phyloP scores from a whole-genome alignment of 1,140 invertebrate genomes.

The Sminthurides bifidus region DNA sequence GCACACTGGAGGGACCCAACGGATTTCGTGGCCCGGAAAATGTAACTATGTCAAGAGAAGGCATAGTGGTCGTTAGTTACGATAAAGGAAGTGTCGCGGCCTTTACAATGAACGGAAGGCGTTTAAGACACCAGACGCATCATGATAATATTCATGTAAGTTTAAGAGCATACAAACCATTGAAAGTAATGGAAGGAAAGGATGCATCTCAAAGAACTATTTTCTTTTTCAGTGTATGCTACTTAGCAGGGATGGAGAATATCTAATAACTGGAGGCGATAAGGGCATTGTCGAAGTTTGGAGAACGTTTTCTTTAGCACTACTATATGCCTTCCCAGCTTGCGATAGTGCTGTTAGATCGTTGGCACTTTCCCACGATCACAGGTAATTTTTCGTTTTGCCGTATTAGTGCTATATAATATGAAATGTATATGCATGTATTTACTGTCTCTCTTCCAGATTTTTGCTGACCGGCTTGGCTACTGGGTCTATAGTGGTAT shows the following conservation, averaged over 20 bases:
- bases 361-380: constrained; percentile 88
- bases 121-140: constrained; percentile 74
- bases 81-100: constrained; percentile 82
- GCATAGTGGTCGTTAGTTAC: constrained; percentile 89
- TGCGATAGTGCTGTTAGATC: constrained; percentile 88
- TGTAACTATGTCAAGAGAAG: constrained; percentile 86
- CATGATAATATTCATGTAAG: constrained; percentile 87
- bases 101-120: constrained; percentile 82
- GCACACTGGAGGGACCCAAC: constrained; percentile 69
- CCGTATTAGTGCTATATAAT: neutral
- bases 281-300: constrained; percentile 95
- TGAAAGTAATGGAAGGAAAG: neutral
- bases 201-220: neutral
- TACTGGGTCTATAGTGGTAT: constrained; percentile 93
- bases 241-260: constrained; percentile 93
- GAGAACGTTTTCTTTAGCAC: constrained; percentile 90
- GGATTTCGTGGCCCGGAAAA: constrained; percentile 76
- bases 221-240: constrained; percentile 64
- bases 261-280: constrained; percentile 90
- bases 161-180: neutral
- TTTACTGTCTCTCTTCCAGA: constrained; percentile 42
- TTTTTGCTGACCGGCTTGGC: constrained; percentile 91
- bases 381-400: constrained; percentile 58
- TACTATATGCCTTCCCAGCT: constrained; percentile 92
- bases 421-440: no score